Percentiles rank a stretch among this genome's conserved stretches.
Evolutionary conservation across 1,140 invertebrate genomes (phyloP).

Genomic region (Dendroctonus valens): DNA sequence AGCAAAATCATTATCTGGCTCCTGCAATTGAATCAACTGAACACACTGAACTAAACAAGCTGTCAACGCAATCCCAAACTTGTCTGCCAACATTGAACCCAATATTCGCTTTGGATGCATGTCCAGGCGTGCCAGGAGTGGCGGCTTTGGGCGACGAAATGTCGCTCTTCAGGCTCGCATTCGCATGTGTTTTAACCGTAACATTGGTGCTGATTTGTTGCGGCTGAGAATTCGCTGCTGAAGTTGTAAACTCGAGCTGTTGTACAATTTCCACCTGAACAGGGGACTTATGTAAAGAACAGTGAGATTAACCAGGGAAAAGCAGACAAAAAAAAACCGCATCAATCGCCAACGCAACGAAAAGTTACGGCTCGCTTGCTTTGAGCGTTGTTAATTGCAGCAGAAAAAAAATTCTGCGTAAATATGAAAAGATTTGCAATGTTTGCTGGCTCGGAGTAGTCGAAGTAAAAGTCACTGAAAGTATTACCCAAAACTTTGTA

Average conservation of each 20-base stretch:
- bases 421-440: conserved; percentile 3
- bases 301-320: too few relatives aligned
- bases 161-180: conserved; percentile 78
- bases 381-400: background rate
- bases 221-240: conserved; percentile 76
- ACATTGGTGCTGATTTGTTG: conserved; percentile 90
- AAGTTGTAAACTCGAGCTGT: conserved; percentile 82
- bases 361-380: background rate
- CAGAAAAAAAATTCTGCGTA: conserved; percentile 6
- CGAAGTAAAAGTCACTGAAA: background rate
- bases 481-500: conserved; percentile 35
- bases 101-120: conserved; percentile 42
- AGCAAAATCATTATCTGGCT: conserved; percentile 77
- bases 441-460: too few relatives aligned
- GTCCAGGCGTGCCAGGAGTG: conserved; percentile 40
- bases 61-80: background rate
- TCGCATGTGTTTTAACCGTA: conserved; percentile 84
- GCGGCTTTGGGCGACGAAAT: conserved; percentile 57
- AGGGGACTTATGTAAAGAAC: too few relatives aligned
- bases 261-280: conserved; percentile 79
- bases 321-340: too few relatives aligned
- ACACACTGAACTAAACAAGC: too few relatives aligned
- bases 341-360: too few relatives aligned
- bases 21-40: conserved; percentile 54
- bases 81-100: conserved; percentile 58